Evolutionary conservation across 2,113 vertebrate species (phyloP).

Genomic region (Pardalotus punctatus): DNA sequence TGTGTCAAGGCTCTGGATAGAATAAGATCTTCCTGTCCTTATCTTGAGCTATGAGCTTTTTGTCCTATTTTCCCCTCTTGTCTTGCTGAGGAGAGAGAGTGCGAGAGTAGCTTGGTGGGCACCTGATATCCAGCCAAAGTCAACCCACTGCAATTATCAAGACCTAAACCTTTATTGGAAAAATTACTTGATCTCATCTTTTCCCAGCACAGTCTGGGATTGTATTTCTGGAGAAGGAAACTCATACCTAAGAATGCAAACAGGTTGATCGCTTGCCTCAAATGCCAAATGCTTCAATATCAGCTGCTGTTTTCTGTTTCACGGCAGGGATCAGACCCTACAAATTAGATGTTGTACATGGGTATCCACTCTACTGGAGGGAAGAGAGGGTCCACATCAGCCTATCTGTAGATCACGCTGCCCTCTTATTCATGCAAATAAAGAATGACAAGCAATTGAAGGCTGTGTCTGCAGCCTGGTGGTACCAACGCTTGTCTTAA

Average conservation of each 20-base stretch:
- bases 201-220: background rate
- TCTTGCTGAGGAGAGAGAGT: background rate
- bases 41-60: background rate
- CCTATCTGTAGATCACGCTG: background rate
- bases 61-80: background rate
- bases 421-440: background rate
- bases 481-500: background rate
- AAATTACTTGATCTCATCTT: background rate
- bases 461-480: background rate
- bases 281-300: background rate
- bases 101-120: background rate
- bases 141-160: background rate
- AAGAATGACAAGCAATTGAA: background rate
- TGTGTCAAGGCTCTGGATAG: background rate
- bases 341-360: rapidly evolving
- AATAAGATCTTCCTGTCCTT: background rate
- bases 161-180: background rate
- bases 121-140: background rate
- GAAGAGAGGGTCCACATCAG: background rate
- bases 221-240: background rate
- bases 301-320: background rate
- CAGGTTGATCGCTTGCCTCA: background rate
- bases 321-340: background rate
- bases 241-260: background rate
- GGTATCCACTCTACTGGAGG: background rate